Base-by-base conservation (phyloP, 2,888 invertebrate genomes). In the Toxonevra muliebris region DNA sequence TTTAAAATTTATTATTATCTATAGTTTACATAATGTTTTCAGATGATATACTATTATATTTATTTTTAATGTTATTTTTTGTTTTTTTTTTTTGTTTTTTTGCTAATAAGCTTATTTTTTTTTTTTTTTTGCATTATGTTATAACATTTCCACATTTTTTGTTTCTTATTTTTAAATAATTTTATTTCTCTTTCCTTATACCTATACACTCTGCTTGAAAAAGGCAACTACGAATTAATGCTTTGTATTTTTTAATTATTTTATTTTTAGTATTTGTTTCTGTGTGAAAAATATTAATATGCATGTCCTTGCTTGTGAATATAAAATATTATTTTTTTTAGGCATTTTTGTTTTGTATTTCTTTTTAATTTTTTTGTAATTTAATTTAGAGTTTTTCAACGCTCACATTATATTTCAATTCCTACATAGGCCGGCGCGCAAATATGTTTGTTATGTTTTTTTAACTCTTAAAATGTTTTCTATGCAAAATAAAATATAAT, bases 161-260 rank as follows among this genome's bases (percentile, higher is more conserved):
- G 9, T 57, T 48, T 61, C 41, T 19, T 12, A 53, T 15, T 12
- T 10, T 40, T 40, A 57, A 40, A 20, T 57, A 40, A 57, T 10
- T n/a, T 57, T 30, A 30, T 13, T 30, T 3, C 11, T 57, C 1
- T 30, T 57, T 57, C 43, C 30, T 40, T 40, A 48, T 30, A 48
- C 10, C 19, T 52, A n/a, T 52, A 11, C 53, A 12, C 40, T 30
- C 11, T 30, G 30, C 7, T 15, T 48, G 55, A 59, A 59, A 65
- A 65, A 65, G 65, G 59, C 65, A 65, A 58, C 65, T 59, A 59
- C 59, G 58, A 65, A 41, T 63, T 52, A 62, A 20, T 62, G 30
- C 30, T 30, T 30, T 30, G 30, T 30, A 30, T 48, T 48, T 48
- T 48, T 1, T 48, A 10, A 13, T 45, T 48, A 48, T n/a, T 48